Evolutionary conservation across 2,113 vertebrate genomes (phyloP).

Genomic region (Toxostoma redivivum): DNA sequence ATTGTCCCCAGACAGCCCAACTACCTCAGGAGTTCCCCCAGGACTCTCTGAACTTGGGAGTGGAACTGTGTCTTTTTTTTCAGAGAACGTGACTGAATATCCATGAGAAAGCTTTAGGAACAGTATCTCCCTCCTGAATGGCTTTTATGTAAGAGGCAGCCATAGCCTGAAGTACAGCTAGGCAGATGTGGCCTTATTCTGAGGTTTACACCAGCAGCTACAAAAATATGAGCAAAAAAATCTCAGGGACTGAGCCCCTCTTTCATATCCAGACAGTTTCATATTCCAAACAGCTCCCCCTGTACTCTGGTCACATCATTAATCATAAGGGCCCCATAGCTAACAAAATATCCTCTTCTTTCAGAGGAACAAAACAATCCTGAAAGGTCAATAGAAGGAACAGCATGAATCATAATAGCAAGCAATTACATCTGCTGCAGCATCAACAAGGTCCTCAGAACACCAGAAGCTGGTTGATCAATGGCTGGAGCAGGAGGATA

Average conservation of each 20-base stretch:
- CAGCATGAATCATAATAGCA: neutral
- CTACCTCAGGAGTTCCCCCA: neutral
- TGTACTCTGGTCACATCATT: neutral
- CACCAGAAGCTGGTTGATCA: neutral
- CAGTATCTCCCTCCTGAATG: neutral
- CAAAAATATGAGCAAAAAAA: neutral
- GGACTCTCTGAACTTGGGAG: neutral
- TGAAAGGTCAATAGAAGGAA: neutral
- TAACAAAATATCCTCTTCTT: neutral
- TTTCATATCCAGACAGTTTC: neutral
- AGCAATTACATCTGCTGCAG: neutral
- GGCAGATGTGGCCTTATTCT: neutral
- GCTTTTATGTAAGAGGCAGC: neutral
- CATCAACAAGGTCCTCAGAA: neutral
- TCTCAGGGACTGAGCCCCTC: neutral
- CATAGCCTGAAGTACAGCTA: neutral
- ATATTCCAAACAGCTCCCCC: neutral
- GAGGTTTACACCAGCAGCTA: neutral
- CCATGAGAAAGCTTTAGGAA: neutral
- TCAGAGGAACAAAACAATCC: neutral
- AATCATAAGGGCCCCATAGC: neutral
- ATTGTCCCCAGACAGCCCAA: neutral
- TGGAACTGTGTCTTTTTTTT: neutral
- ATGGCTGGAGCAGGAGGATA: neutral
- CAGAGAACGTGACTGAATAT: neutral